Base-by-base conservation (phyloP, 1,140 invertebrate genomes). In the Drosophila mauritiana region DNA sequence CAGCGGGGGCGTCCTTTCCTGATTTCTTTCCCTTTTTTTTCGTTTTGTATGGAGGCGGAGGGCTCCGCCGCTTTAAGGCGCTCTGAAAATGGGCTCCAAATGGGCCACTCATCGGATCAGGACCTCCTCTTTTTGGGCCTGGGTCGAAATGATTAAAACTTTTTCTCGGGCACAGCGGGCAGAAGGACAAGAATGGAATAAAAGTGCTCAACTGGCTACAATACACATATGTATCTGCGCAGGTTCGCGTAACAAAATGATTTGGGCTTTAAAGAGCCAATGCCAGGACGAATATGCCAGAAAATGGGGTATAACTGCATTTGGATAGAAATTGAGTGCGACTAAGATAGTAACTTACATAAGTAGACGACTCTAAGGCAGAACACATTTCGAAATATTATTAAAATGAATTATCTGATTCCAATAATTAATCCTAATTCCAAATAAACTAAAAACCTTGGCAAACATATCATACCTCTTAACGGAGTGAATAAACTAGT, bases 131-230 rank as follows among this genome's bases (percentile, higher is more conserved):
- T 55, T 48, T 49, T 20, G 34, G 17, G 55, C 54, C 34, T 68
- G 45, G 73, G 31, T 78, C 58, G 78, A 85, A 84, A 80, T 85
- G 59, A 84, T 85, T 85, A 81, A 40, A 68, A 59, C 55, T 77
- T 73, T 80, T 73, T 49, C 57, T 48, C 59, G 58, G 59, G 53
- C 37, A 20, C 31, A 31, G 3, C 31, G 31, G 3, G 31, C 37
- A 13, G 37, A 12, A 39, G 13, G 11, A 39, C 37, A 39, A 13
- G 11, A 39, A 10, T 13, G 13, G 13, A 39, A 39, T 39, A 39
- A 39, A 67, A 68, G 34, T 25, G 40, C 31, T 43, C 36, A 67
- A 67, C 62, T 68, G 37, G 63, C 22, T 43, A 12, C 12, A 11
- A 17, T 5, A 61, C 45, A 40, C 57, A 40, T 10, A 69, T 49